phyloP scores from a whole-genome alignment of 2,888 invertebrate species.

The Leucoma salicis region DNA sequence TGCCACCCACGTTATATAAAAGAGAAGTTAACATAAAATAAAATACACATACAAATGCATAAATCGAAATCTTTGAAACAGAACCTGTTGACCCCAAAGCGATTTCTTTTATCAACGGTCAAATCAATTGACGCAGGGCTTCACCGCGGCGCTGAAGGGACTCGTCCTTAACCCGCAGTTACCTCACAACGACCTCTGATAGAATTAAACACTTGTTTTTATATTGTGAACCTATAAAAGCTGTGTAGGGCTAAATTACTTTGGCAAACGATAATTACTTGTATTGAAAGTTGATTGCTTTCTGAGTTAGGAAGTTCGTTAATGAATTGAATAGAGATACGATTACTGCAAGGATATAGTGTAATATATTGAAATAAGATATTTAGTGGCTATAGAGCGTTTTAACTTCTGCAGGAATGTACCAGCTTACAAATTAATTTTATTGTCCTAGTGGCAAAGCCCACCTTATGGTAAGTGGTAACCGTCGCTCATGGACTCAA shows the following conservation, averaged over 20 bases:
- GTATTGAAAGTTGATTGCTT: not conserved
- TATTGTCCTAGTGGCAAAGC: no score
- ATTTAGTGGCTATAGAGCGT: no score
- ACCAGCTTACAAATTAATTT: no score
- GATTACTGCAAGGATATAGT: no score
- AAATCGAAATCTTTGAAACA: not conserved
- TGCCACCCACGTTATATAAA: no score
- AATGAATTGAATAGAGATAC: no score
- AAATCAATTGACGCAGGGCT: slow-evolving; percentile 34
- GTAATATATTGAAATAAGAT: no score
- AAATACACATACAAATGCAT: not conserved
- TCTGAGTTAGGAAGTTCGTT: not conserved
- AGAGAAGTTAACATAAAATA: no score
- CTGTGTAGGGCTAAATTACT: not conserved
- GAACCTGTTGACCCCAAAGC: not conserved
- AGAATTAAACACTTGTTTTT: slow-evolving; percentile 44
- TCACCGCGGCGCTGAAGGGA: slow-evolving; percentile 29
- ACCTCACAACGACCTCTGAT: slow-evolving; percentile 30
- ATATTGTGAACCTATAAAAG: slow-evolving; percentile 16
- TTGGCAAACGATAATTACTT: not conserved
- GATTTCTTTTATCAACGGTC: slow-evolving; percentile 32
- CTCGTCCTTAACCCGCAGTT: slow-evolving; percentile 28
- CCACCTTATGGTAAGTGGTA: no score
- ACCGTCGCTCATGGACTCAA: no score
- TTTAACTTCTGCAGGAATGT: no score